Base-by-base conservation (phyloP, 2,888 invertebrate genomes). In the Neoitamus cyanurus region DNA sequence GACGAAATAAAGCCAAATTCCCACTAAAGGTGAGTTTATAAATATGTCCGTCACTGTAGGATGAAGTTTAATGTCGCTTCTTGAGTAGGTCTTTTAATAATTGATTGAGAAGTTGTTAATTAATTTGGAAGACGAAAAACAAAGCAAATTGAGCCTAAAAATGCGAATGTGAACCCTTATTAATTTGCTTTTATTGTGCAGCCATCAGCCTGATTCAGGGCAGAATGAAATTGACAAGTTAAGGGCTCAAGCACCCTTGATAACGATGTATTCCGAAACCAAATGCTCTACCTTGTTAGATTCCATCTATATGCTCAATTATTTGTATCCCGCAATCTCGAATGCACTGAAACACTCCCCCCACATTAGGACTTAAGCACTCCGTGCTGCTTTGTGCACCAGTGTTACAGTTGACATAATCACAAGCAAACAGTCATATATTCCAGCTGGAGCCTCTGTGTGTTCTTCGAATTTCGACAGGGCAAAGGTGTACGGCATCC, bases 341-440 rank as follows among this genome's bases (percentile, higher is more conserved):
- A 58, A 25, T 58, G 58, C 58, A 58, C 7, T 58, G 58, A 58
- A 58, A 58, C 58, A 58, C 58, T 58, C 20, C 25, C 9, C 20
- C 58, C 58, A 58, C 58, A 58, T 58, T 58, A 58, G 58, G 58
- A 25, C 58, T 58, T 58, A 15, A 25, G 25, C 58, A 58, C 25
- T 25, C 58, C 25, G 58, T 58, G 6, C 20, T 9, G 20, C 58
- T 25, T 58, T 11, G 58, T 20, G 58, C 58, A 58, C 58, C 58
- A 58, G 20, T 58, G 58, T 25, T 58, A 58, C 58, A 42, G 46
- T 80, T 42, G 80, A 36, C 80, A 80, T 58, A 34, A 20, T 34
- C 34, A 58, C 30, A 58, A 58, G 28, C 68, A 80, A 68, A 58
- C 58, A 80, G 15, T 34, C 80, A 30, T 15, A 37, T 25, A 75